Evolutionary conservation across 2,888 invertebrate species (phyloP).

Genomic region (Himalopsyche kuldschensis): DNA sequence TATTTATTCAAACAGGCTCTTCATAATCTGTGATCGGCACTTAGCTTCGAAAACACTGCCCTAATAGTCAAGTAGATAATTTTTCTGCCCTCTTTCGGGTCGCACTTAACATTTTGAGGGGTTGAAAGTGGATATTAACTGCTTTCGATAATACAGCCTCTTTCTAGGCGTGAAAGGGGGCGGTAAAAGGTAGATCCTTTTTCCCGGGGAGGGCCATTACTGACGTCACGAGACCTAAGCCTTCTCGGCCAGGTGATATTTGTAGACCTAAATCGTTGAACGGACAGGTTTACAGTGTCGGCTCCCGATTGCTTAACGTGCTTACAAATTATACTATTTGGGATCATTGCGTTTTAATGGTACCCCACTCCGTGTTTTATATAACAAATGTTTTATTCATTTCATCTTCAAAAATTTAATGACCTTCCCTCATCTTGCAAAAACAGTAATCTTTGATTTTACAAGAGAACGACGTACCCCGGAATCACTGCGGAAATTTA

Average conservation of each 20-base stretch:
- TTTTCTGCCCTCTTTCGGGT: slow-evolving; percentile 22
- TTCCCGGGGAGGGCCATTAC: background rate
- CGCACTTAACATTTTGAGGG: slow-evolving; percentile 25
- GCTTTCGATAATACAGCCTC: slow-evolving; percentile 22
- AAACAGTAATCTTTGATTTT: too few relatives aligned
- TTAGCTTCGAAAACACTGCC: background rate
- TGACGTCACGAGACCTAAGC: slow-evolving; percentile 18
- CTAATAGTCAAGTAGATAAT: background rate
- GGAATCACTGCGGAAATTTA: too few relatives aligned
- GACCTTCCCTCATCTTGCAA: too few relatives aligned
- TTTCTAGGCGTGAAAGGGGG: background rate
- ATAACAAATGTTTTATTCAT: background rate
- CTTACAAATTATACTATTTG: background rate
- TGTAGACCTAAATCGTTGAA: background rate
- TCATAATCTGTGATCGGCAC: background rate
- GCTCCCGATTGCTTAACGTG: background rate
- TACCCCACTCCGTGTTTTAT: background rate
- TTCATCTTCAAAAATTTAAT: background rate
- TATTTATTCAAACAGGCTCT: background rate
- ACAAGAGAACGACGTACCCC: too few relatives aligned
- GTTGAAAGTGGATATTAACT: slow-evolving; percentile 35
- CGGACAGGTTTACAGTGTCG: background rate
- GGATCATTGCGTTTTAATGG: background rate
- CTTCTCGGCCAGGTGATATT: slow-evolving; percentile 14
- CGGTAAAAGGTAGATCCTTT: background rate